Conservation (phyloP, 1,140 invertebrate species). For the Choristoneura fumiferana region DNA sequence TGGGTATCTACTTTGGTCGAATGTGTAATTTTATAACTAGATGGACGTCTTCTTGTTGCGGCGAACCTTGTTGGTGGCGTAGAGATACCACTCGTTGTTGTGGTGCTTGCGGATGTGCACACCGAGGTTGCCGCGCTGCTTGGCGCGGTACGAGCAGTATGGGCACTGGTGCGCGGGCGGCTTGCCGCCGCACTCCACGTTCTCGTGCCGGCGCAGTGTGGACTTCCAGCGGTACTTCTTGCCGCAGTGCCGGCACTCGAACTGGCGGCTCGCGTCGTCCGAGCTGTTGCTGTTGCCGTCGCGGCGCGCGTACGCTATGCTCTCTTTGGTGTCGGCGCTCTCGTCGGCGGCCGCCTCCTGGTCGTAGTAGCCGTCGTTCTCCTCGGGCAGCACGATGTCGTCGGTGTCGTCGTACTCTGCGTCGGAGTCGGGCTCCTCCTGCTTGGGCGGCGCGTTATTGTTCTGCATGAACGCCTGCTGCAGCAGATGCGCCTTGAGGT, state of each 20-base stretch:
- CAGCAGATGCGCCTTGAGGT: slow-evolving; percentile 55
- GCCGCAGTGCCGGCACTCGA: slow-evolving; percentile 88
- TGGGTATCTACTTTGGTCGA: slow-evolving; percentile 72
- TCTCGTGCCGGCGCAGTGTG: slow-evolving; percentile 88
- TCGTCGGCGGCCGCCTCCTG: slow-evolving; percentile 12
- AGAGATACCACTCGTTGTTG: slow-evolving; percentile 73
- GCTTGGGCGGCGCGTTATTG: slow-evolving; percentile 55
- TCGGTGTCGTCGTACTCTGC: slow-evolving; percentile 71
- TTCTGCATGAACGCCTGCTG: slow-evolving; percentile 65
- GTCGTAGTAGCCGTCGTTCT: slow-evolving; percentile 51
- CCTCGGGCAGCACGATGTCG: slow-evolving; percentile 73
- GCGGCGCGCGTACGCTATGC: slow-evolving; percentile 28
- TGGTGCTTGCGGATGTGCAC: slow-evolving; percentile 91
- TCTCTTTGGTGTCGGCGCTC: slow-evolving; percentile 62
- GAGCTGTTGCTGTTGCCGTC: slow-evolving; percentile 45
- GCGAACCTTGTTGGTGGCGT: slow-evolving; percentile 71
- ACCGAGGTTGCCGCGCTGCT: slow-evolving; percentile 88
- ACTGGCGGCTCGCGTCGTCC: slow-evolving; percentile 83
- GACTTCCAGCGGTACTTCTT: slow-evolving; percentile 91
- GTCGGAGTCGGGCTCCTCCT: slow-evolving; percentile 58
- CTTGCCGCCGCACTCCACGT: slow-evolving; percentile 92
- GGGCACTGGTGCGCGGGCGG: slow-evolving; percentile 90
- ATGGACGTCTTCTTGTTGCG: slow-evolving; percentile 68
- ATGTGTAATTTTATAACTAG: slow-evolving; percentile 31
- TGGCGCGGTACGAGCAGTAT: slow-evolving; percentile 87